phyloP scores from a whole-genome alignment of 2,888 invertebrate species.

The Heteromurus nitidus region DNA sequence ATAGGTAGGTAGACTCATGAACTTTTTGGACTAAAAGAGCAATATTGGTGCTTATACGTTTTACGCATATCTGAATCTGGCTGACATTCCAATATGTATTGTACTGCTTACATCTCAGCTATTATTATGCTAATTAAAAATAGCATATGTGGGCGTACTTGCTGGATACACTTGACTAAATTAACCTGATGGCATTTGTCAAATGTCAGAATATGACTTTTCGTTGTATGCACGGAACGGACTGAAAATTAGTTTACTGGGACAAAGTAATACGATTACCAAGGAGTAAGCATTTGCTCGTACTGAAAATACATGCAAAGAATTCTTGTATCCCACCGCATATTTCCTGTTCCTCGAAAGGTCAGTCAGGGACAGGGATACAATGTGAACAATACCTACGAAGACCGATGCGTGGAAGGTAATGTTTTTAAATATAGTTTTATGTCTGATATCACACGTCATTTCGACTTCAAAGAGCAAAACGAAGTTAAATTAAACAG shows the following conservation, averaged over 20 bases:
- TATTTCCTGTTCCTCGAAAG: background rate
- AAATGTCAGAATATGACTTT: constrained; percentile 11
- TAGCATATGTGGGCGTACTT: background rate
- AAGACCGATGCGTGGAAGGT: too few relatives aligned
- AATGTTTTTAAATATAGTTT: too few relatives aligned
- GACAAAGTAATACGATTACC: too few relatives aligned
- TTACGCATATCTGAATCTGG: background rate
- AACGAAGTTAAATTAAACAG: too few relatives aligned
- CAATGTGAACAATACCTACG: too few relatives aligned
- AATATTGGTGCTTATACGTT: background rate
- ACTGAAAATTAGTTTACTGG: background rate
- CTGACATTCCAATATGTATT: background rate
- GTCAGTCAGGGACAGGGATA: too few relatives aligned
- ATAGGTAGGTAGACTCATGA: background rate
- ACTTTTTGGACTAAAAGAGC: background rate
- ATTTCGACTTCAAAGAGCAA: too few relatives aligned
- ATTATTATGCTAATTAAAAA: background rate
- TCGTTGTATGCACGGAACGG: background rate
- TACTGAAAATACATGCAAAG: background rate
- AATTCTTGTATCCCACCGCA: background rate
- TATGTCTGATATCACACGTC: too few relatives aligned
- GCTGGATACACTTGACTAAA: background rate
- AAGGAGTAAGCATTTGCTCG: background rate
- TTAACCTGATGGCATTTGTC: background rate
- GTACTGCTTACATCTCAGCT: too few relatives aligned